Evolutionary conservation across 2,797 vertebrate genomes (phyloP), one percentile per base, ranked within the genome.

Genomic region (Acanthurus leucopareius): DNA sequence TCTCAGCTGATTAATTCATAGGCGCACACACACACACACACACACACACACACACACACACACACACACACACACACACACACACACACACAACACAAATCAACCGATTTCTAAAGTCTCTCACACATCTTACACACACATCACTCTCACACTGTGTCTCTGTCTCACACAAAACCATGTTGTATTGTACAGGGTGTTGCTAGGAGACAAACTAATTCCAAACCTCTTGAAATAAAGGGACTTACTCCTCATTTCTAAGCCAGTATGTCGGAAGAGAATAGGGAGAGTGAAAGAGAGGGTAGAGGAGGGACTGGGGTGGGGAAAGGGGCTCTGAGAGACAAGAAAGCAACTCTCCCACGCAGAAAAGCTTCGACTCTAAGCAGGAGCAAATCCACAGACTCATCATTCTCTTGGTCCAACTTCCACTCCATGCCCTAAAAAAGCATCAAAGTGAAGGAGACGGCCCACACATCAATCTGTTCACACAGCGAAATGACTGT

Each of bases 141-240:
- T 79, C 81, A 78, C 78, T 32, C 84, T 82, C 86, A 85, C 82
- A 88, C 86, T 83, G 85, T 54, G 84, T 85, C 82, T 88, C 89
- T 86, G 77, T 89, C 88, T 92, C 86, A 64, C 89, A 92, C 87
- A 92, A 89, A 91, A 87, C 87, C 90, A 86, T 91, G 91, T 88
- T 92, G 91, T 90, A 94, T 94, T 93, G 90, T 91, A 87, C 65
- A 77, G 58, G 38, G 61, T 91, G 95, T 95, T 95, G 94, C 94
- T 95, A 95, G 92, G 95, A 92, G 91, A 95, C 94, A 84, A 89
- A 91, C 90, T 92, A 88, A 92, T 92, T 94, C 93, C 92, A 92
- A 93, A 94, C 93, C 90, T 92, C 90, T 91, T 81, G 91, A 94
- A 94, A 94, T 91, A 93, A 87, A 92, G 90, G 73, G 92, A 93